Base-by-base conservation (phyloP, 1,140 invertebrate species). In the Frieseomelitta varia region DNA sequence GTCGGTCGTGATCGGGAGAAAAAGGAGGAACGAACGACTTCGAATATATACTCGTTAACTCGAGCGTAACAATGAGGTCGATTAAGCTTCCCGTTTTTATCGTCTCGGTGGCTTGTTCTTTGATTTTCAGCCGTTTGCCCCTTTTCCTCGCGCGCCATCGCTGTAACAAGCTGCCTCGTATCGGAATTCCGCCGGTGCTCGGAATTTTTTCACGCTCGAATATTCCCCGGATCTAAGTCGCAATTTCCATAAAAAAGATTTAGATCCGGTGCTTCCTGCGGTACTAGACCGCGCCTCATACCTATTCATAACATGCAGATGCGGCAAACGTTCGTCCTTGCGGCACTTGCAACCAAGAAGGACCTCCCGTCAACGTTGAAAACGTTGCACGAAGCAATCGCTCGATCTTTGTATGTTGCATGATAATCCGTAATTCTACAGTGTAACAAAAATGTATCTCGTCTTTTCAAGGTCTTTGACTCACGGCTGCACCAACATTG, bases 21-120 rank as follows among this genome's bases (percentile, higher is more conserved):
- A 24, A 71, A n/a, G 24, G 4, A 39, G 34, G 24, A 39, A 21
- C 21, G 34, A 39, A n/a, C 68, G 24, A 11, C 24, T 69, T 39
- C 19, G 67, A 69, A 87, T 88, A 88, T 88, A 88, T 86, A 71
- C 81, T 85, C 83, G 83, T 90, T 90, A 90, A 88, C 88, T 90
- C 80, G 75, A 85, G 87, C 68, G 68, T 85, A 86, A 89, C 87
- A 87, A 83, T 88, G 88, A 56, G 86, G 68, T 88, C 65, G 89
- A 81, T 87, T 88, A 85, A 88, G 77, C 65, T 79, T 19, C 24
- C 61, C 65, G 58, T 34, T 47, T 71, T n/a, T 47, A 71, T 71
- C 68, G 24, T 39, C 21, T 11, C 39, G 6, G 30, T 4, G 67
- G 47, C 68, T n/a, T 39, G 12, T 2, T 69, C 39, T 47, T 71